Percentiles rank a stretch among this genome's conserved stretches.
phyloP scores from a whole-genome alignment of 2,888 invertebrate genomes.

The Molanna angustata region DNA sequence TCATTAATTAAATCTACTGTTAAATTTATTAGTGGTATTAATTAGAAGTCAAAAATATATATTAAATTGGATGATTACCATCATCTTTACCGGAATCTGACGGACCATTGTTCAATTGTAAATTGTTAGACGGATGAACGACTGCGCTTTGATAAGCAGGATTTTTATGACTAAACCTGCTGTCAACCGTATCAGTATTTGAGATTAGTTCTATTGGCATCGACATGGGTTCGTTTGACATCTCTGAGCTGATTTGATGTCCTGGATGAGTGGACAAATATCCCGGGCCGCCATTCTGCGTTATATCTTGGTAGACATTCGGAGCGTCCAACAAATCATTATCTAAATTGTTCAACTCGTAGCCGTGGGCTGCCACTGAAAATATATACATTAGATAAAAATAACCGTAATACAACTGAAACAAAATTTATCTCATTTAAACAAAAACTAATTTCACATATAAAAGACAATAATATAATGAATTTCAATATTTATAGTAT shows the following conservation, averaged over 20 bases:
- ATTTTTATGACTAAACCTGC: constrained; percentile 67
- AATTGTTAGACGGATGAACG: constrained; percentile 51
- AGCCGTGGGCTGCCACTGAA: constrained; percentile 62
- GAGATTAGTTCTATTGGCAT: constrained; percentile 43
- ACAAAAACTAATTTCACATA: too few relatives aligned
- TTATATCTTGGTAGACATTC: constrained; percentile 52
- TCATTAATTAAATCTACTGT: too few relatives aligned
- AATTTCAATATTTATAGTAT: too few relatives aligned
- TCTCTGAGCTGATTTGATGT: constrained; percentile 46
- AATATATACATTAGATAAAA: too few relatives aligned
- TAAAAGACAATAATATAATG: too few relatives aligned
- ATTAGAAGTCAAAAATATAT: too few relatives aligned
- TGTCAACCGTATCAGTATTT: constrained; percentile 46
- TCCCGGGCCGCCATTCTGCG: constrained; percentile 38
- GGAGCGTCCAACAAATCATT: constrained; percentile 64
- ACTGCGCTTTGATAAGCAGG: constrained; percentile 76
- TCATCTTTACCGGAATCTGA: constrained; percentile 49
- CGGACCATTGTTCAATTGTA: constrained; percentile 37
- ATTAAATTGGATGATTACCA: constrained; percentile 40
- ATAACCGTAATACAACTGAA: too few relatives aligned
- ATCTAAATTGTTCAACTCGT: constrained; percentile 64
- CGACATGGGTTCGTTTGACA: constrained; percentile 48
- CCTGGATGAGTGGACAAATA: constrained; percentile 40
- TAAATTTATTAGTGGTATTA: too few relatives aligned
- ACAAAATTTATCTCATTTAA: too few relatives aligned